These are phyloP conservation scores for Dendroctonus ponderosae DNA, from an alignment of 1,140 invertebrate species.

Conservation along the genomic window DNA sequence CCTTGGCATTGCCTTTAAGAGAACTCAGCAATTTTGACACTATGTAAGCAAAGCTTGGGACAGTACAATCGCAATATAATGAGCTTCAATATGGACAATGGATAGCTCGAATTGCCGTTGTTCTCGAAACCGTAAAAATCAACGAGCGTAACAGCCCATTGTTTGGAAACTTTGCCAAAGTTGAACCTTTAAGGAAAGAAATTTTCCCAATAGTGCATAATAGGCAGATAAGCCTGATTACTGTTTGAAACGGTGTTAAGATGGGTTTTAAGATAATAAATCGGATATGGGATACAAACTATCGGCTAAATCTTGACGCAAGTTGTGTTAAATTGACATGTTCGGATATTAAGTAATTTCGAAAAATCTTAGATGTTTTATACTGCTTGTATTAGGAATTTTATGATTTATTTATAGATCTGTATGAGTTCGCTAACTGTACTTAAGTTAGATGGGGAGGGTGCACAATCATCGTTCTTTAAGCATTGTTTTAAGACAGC, in stretches of 20 bases:
- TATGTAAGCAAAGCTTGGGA: neutral
- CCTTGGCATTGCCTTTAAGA: conserved; percentile 12
- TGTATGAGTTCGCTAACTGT: no score
- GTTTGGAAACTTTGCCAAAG: conserved; percentile 13
- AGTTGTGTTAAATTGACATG: no score
- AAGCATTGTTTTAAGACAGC: no score
- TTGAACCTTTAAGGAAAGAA: neutral
- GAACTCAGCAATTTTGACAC: conserved; percentile 9
- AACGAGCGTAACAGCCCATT: conserved; percentile 6
- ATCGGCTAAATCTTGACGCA: neutral
- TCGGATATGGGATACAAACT: neutral
- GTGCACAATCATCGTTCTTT: no score
- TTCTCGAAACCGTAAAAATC: conserved; percentile 20
- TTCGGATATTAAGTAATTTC: no score
- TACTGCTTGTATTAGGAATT: no score
- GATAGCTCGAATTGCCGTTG: conserved; percentile 5
- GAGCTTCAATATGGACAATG: conserved; percentile 3
- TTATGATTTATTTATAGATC: no score
- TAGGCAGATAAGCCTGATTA: neutral
- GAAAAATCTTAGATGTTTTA: no score
- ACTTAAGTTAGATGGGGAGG: no score
- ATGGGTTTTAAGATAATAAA: conserved; percentile 3
- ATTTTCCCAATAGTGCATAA: neutral
- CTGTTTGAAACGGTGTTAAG: neutral
- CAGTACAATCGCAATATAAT: conserved; percentile 1